Evolutionary conservation across 2,888 invertebrate species (phyloP), one percentile per base, ranked within the genome.

Genomic region (Tromatobia lineatoria): DNA sequence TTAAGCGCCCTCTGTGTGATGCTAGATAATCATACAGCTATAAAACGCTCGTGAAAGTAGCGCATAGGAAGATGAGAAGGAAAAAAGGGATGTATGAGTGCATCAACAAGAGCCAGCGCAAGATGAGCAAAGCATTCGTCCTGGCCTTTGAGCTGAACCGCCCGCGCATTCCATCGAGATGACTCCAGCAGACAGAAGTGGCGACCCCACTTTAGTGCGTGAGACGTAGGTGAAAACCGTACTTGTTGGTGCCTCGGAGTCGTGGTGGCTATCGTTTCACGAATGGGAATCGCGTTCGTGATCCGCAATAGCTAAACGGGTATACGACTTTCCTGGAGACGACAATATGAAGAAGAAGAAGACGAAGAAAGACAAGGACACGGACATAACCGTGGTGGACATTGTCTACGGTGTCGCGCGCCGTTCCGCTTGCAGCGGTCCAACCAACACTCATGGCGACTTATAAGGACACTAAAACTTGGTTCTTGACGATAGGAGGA

Each of bases 121-220:
- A 64, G 74, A 86, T 71, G 80, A 83, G 64, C 54, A 61, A 61
- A 69, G 50, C 75, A 69, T 70, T 50, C 77, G 82, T 79, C 59
- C 54, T 79, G 87, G 87, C 85, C 90, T 91, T 91, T 91, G 89
- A 91, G 86, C 45, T 77, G 73, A 87, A 91, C 91, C 91, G 90
- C 91, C 87, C 89, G 88, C 88, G 85, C 92, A 92, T 92, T 91
- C 91, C 92, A 91, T 88, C 88, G 91, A 84, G 91, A 91, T 91
- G 91, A 91, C 90, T 91, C 88, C 86, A 47, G 84, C 79, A 86
- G 78, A 76, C 78, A 45, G 66, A 23, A n/a, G n/a, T 10, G 61
- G 77, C 79, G 82, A 75, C 75, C 74, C 78, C 76, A 79, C 82
- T 82, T 75, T 77, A n/a, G 82, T 54, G 67, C 81, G 8, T 38